Conservation (phyloP, 2,113 vertebrate species). For the Corythaeola cristata region DNA sequence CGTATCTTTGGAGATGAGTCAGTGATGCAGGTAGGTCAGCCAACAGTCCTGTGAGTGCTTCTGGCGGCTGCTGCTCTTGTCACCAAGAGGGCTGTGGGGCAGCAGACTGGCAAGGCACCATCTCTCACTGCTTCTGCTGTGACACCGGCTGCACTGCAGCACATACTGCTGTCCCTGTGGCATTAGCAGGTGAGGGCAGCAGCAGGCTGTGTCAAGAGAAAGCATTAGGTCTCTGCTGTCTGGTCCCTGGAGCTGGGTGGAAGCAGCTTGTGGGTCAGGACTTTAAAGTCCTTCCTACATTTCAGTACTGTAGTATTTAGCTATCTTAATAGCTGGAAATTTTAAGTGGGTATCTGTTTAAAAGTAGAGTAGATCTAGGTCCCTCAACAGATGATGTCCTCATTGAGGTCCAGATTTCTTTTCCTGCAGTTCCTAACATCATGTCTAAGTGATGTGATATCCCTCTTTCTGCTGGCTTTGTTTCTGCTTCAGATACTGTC, state of each 20-base stretch:
- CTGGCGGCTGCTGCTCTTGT: constrained; percentile 6
- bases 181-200: constrained; percentile 6
- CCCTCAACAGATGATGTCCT: neutral
- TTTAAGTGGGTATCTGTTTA: neutral
- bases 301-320: neutral
- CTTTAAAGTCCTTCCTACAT: neutral
- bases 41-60: neutral
- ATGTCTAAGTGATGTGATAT: neutral
- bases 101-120: constrained; percentile 43
- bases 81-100: constrained; percentile 25
- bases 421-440: neutral
- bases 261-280: neutral
- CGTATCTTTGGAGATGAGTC: constrained; percentile 56
- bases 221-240: neutral
- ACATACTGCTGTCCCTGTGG: neutral
- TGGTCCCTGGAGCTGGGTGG: neutral
- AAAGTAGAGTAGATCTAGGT: neutral
- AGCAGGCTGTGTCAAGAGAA: neutral
- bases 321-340: neutral
- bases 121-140: constrained; percentile 54
- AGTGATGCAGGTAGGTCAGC: constrained; percentile 58
- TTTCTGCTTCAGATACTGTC: neutral
- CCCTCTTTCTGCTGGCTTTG: constrained; percentile 1
- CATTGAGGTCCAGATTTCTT: neutral
- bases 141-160: constrained; percentile 18